Conservation (phyloP, 2,113 vertebrate genomes). For the Myxocyprinus asiaticus region DNA sequence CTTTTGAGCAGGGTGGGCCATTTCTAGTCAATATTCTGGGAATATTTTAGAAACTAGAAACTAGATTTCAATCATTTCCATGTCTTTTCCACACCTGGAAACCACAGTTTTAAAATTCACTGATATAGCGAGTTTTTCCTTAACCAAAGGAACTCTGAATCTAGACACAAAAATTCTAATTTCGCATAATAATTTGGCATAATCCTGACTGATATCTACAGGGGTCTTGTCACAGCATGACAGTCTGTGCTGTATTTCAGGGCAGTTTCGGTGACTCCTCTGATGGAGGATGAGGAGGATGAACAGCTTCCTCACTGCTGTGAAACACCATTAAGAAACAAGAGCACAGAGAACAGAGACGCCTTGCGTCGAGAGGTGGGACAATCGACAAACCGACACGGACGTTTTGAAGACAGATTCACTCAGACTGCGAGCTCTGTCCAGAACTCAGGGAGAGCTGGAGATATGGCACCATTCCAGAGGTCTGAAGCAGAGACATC, state of each 20-base stretch:
- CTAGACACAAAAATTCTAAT: no score
- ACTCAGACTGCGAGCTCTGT: background rate
- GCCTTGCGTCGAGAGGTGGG: background rate
- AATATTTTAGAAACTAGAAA: no score
- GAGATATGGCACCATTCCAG: constrained; percentile 42
- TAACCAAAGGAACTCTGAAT: no score
- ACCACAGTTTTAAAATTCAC: no score
- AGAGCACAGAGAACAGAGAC: constrained; percentile 20
- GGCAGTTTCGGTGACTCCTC: constrained; percentile 31
- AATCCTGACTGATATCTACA: no score
- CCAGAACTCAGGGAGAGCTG: constrained; percentile 5
- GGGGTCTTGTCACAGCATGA: no score
- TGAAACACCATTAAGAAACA: constrained; percentile 17
- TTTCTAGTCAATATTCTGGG: no score
- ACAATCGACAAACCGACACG: background rate
- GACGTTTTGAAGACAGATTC: constrained; percentile 14
- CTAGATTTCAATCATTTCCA: no score
- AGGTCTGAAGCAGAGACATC: background rate
- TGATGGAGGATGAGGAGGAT: constrained; percentile 56
- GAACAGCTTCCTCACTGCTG: constrained; percentile 24
- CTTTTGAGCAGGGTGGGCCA: no score
- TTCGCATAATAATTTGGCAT: no score
- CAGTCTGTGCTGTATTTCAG: background rate
- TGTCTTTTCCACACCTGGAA: no score
- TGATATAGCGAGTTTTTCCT: no score